These are phyloP conservation scores for Podarcis siculus DNA, from an alignment of 2,797 vertebrate species.

Conservation along the genomic window DNA sequence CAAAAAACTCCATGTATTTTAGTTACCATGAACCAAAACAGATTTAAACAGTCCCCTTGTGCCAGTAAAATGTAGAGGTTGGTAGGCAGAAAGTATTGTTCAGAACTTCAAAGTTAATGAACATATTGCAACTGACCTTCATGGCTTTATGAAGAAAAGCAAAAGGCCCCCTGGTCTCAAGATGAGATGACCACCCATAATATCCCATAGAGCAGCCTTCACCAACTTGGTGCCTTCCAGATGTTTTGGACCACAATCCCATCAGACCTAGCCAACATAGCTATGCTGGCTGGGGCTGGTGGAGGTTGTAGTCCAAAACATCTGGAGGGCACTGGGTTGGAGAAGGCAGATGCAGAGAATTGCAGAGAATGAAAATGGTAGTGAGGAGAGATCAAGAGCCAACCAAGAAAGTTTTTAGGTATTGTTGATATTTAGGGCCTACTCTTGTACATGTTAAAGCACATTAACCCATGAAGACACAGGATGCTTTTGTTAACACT, in stretches of 20 bases:
- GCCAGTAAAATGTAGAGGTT: slow-evolving; percentile 14
- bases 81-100: slow-evolving; percentile 12
- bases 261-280: neutral
- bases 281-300: too few relatives aligned
- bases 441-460: neutral
- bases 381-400: neutral
- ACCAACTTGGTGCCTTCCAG: too few relatives aligned
- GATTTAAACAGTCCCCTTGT: neutral
- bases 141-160: neutral
- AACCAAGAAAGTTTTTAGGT: neutral
- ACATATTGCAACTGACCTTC: neutral
- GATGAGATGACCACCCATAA: neutral
- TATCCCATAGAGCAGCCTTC: neutral
- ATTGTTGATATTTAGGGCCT: neutral
- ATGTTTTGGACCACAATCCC: too few relatives aligned
- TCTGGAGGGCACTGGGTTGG: too few relatives aligned
- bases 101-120: neutral
- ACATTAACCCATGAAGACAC: neutral
- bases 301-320: too few relatives aligned
- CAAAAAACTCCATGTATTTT: slow-evolving; percentile 2
- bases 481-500: neutral
- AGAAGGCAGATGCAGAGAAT: neutral
- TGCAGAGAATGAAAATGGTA: neutral
- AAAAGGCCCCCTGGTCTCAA: neutral
- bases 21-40: slow-evolving; percentile 24